Conservation (phyloP, 2,113 vertebrate genomes). For the Corydoras sp. region DNA sequence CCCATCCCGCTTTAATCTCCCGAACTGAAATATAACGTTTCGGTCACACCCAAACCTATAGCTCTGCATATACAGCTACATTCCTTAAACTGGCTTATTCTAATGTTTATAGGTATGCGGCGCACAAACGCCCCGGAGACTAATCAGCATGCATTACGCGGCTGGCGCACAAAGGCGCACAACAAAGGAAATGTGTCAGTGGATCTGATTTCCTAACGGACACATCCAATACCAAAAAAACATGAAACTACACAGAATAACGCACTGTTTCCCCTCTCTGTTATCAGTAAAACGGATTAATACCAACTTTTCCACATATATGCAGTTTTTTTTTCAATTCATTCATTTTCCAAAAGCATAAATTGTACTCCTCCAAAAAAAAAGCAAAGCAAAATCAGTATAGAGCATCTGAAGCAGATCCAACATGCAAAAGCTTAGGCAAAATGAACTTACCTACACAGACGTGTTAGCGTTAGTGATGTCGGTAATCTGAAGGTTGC, state of each 20-base stretch:
- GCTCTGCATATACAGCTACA: neutral
- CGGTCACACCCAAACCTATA: slow-evolving; percentile 12
- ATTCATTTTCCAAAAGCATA: no score
- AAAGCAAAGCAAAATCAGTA: neutral
- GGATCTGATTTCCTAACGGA: neutral
- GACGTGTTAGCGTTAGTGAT: slow-evolving; percentile 32
- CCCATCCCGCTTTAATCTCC: slow-evolving; percentile 49
- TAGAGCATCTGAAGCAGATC: neutral
- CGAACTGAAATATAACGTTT: slow-evolving; percentile 10
- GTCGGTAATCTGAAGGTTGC: slow-evolving; percentile 47
- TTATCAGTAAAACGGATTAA: no score
- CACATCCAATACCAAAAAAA: neutral
- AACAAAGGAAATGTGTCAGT: slow-evolving; percentile 40
- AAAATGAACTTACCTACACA: slow-evolving; percentile 51
- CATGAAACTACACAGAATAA: neutral
- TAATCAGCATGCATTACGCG: slow-evolving; percentile 6
- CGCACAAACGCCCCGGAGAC: neutral
- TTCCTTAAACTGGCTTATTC: neutral
- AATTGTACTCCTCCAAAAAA: neutral
- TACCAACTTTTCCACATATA: no score
- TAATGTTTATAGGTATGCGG: neutral
- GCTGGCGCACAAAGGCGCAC: slow-evolving; percentile 40
- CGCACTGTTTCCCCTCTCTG: no score
- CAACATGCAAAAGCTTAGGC: neutral
- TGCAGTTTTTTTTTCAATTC: no score